Conservation (phyloP, 2,113 vertebrate genomes). For the Tachysurus fulvidraco region DNA sequence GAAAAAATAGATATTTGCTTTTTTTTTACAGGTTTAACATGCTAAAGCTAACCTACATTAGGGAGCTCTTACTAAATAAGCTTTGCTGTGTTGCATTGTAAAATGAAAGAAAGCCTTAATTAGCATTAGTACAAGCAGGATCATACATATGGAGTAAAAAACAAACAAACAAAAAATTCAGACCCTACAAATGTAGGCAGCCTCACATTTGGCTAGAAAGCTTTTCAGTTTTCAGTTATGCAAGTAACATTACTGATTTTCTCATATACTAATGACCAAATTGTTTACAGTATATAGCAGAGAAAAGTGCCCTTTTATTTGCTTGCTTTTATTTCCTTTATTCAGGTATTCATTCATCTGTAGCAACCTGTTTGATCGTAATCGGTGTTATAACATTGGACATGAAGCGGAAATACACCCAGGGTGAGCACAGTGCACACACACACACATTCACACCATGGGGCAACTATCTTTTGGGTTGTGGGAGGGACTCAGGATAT, state of each 20-base stretch:
- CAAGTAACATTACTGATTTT: background rate
- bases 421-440: background rate
- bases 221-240: background rate
- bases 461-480: background rate
- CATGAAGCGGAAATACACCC: background rate
- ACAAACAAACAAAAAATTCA: background rate
- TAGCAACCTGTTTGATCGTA: background rate
- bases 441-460: background rate
- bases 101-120: background rate
- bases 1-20: background rate
- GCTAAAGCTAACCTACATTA: background rate
- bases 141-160: background rate
- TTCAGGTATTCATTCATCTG: background rate
- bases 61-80: background rate
- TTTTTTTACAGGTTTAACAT: background rate
- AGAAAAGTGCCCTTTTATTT: background rate
- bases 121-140: background rate
- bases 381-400: background rate
- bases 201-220: background rate
- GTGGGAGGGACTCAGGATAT: background rate
- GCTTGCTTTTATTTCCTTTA: background rate
- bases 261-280: background rate
- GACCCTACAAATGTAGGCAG: background rate
- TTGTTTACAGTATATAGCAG: background rate
- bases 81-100: background rate